Evolutionary conservation across 2,113 vertebrate genomes (phyloP), one percentile per base, ranked within the genome.

Genomic region (Hemibagrus wyckioides): DNA sequence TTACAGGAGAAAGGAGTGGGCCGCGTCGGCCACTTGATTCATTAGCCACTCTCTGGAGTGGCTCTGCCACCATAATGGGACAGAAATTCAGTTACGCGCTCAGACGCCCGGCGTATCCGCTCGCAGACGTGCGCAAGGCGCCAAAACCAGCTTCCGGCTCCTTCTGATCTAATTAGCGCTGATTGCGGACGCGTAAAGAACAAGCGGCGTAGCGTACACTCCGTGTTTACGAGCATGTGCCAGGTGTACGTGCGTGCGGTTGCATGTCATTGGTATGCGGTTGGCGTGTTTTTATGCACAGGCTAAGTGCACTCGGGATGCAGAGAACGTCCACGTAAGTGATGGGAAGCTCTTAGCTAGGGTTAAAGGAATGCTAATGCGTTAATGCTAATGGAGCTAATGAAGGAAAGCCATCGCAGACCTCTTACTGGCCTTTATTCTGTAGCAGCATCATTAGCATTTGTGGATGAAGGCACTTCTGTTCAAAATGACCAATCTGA

Each of bases 61-160:
- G 56, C 50, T 44, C 81, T 86, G 83, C 71, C 73, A 67, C 83
- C 63, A 86, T 90, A 92, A 92, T 91, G 91, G 90, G 91, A 86
- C 87, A 83, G 80, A 92, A 90, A 92, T 90, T 89, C 41, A 90
- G 90, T 92, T 91, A 91, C 56, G 56, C 59, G 39, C 59, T 57
- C 83, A 83, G 88, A 88, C 88, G 84, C 61, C 76, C 76, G 67
- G 65, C 41, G 77, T 39, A 79, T 44, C 89, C 50, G n/a, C 39
- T 44, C 52, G 44, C 89, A 89, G 89, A 89, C 89, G 87, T 73
- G 87, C 50, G 84, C 85, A 89, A 90, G 86, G 88, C 87, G 84
- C 88, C 84, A 80, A 86, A 83, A 85, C 86, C 75, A 81, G 80
- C 86, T 89, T 86, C 48, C 80, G 63, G 75, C 85, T 79, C 83